Base-by-base conservation (phyloP, 2,113 vertebrate genomes). In the Myotis lucifugus region DNA sequence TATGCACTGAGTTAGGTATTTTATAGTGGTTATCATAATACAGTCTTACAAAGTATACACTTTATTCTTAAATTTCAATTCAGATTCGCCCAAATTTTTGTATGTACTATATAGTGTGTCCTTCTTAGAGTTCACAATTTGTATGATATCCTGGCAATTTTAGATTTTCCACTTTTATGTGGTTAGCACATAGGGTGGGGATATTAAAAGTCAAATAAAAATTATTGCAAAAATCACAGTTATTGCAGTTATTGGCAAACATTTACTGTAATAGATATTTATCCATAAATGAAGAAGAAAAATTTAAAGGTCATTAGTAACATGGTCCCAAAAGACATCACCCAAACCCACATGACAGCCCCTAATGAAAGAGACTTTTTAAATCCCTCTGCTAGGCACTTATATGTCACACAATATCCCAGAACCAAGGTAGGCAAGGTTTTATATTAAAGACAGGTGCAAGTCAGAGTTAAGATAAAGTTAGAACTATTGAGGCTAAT, bases 361-460 rank as follows among this genome's bases (percentile, higher is more conserved):
- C 14, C 5, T 64, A 90, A 29, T 23, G 17, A 78, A 13, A 52
- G 72, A 73, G 64, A 77, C 42, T 77, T 90, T 95, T 70, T 88
- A 87, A 88, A 89, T 10, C 13, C 72, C 23, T 88, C 50, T 66
- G 3, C 21, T 78, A 25, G 72, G 40, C 46, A 25, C 77, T 88
- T 87, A 42, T 8, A 56, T 9, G 8, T 50, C 40, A 72, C 67
- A 72, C 34, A 66, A 25, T 14, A 85, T 84, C 73, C 42, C 50
- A 82, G 93, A 67, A 87, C 19, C 46, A 85, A 89, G 37, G 11
- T 46, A 73, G 52, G 83, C 27, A 46, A 85, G 11, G 29, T 74
- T 92, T 96, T 77, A 82, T 93, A 93, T 52, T 93, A 94, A 96
- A 56, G 87, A 87, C n/a, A 82, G 48, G 46, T 54, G 70, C 27